These are phyloP conservation scores for Malurus splendens DNA, from an alignment of 2,797 vertebrate genomes.

Conservation along the genomic window DNA sequence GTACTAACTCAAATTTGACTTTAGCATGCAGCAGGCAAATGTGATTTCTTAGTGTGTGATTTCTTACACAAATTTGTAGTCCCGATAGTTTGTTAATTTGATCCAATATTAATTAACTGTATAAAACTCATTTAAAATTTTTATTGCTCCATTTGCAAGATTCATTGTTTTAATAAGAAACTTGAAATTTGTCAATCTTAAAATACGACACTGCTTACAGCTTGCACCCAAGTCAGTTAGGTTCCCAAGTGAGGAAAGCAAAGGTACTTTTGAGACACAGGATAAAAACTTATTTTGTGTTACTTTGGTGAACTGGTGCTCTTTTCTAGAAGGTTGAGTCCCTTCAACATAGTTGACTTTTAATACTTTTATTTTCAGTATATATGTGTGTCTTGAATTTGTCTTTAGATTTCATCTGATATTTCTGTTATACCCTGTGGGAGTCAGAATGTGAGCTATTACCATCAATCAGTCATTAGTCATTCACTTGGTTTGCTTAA, in stretches of 20 bases:
- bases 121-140: neutral
- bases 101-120: neutral
- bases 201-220: neutral
- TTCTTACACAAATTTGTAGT: neutral
- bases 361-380: conserved; percentile 12
- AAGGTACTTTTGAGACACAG: neutral
- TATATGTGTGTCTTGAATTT: neutral
- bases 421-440: neutral
- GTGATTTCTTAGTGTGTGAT: neutral
- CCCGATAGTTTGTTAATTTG: neutral
- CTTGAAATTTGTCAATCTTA: neutral
- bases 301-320: neutral
- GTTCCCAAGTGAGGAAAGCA: neutral
- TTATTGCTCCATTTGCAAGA: neutral
- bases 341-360: neutral
- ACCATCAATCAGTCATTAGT: neutral
- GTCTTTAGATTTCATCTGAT: neutral
- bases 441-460: conserved; percentile 1
- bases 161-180: neutral
- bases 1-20: neutral
- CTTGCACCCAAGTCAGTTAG: neutral
- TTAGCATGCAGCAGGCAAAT: neutral
- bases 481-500: neutral
- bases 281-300: neutral
- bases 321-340: neutral